phyloP scores from a whole-genome alignment of 2,888 invertebrate genomes.

The Cenopis cana region DNA sequence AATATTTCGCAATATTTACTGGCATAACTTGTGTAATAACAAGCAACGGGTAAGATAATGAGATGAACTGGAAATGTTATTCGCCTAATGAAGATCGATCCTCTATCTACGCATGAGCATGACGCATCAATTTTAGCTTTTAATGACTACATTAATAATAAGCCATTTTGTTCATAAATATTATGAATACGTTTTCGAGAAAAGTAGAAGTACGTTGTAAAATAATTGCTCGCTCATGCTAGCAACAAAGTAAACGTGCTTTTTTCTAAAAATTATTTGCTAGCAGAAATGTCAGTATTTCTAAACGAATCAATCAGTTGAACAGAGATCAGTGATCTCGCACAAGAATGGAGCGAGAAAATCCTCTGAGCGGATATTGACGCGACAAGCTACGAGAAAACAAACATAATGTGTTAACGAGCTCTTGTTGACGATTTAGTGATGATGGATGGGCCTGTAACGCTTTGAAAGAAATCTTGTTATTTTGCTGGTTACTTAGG shows the following conservation, averaged over 20 bases:
- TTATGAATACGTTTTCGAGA: too few relatives aligned
- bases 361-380: constrained; percentile 2
- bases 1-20: background rate
- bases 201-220: too few relatives aligned
- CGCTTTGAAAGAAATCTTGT: constrained; percentile 17
- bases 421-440: constrained; percentile 31
- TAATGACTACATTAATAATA: background rate
- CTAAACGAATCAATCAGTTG: constrained; percentile 4
- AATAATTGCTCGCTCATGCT: too few relatives aligned
- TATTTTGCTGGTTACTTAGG: constrained; percentile 22
- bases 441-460: constrained; percentile 34
- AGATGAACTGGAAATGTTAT: background rate
- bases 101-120: constrained; percentile 1
- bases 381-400: constrained; percentile 15
- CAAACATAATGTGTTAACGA: constrained; percentile 39
- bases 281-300: too few relatives aligned
- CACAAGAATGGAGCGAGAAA: constrained; percentile 1
- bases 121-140: background rate
- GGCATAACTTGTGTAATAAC: background rate
- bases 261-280: too few relatives aligned
- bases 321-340: background rate
- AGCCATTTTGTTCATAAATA: too few relatives aligned
- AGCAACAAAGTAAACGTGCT: too few relatives aligned
- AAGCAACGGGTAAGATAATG: background rate
- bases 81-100: background rate